These are phyloP conservation scores for Sylvietta virens DNA, from an alignment of 2,113 vertebrate genomes.

Conservation along the genomic window DNA sequence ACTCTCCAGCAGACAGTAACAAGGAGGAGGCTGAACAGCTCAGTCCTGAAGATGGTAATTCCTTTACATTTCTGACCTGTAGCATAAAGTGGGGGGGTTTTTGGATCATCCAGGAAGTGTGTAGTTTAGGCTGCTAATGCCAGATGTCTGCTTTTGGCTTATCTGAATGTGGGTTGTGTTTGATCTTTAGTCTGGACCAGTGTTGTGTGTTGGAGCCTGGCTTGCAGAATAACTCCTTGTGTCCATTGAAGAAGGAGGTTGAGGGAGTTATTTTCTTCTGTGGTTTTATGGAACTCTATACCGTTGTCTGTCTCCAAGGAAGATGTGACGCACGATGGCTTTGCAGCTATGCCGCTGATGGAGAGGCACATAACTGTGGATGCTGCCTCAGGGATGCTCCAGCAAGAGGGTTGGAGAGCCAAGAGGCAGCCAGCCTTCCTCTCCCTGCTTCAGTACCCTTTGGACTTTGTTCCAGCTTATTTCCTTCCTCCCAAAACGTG, in stretches of 20 bases:
- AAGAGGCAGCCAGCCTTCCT: background rate
- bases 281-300: slow-evolving; percentile 23
- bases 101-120: background rate
- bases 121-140: background rate
- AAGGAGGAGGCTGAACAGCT: background rate
- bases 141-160: slow-evolving; percentile 16
- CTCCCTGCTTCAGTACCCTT: background rate
- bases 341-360: slow-evolving; percentile 22
- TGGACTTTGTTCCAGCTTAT: background rate
- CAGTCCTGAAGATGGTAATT: background rate
- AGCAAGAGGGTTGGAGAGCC: background rate
- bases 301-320: slow-evolving; percentile 29
- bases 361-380: background rate
- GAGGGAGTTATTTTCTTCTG: background rate
- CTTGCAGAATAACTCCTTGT: background rate
- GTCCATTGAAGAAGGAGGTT: background rate
- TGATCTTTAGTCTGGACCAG: background rate
- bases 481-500: background rate
- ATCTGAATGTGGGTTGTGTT: background rate
- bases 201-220: background rate
- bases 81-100: background rate
- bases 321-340: slow-evolving; percentile 35
- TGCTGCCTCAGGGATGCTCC: background rate
- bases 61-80: background rate
- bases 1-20: background rate